Evolutionary conservation across 2,113 vertebrate genomes (phyloP), one percentile per base, ranked within the genome.

Genomic region (Hemicordylus capensis): DNA sequence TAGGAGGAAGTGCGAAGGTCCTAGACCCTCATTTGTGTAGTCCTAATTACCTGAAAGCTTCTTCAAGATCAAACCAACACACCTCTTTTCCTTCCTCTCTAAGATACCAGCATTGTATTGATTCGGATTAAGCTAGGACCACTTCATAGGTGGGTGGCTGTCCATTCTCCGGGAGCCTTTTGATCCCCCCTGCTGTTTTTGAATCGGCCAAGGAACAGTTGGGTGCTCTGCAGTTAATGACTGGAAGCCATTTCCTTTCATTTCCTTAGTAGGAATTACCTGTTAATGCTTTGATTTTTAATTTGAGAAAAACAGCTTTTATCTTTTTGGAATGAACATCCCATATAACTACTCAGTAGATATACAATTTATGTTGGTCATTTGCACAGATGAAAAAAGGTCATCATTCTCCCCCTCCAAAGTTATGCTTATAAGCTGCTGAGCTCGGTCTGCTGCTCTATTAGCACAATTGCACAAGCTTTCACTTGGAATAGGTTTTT

Each of bases 61-160:
- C 56, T 58, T 80, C 84, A 92, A 92, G 87, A 87, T 92, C 87
- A 93, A 0, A 73, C 51, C 80, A 84, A 85, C 31, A 80, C 75
- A 74, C 80, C 0, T 39, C 58, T 81, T 80, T 42, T 12, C 1
- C 19, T 31, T 39, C 15, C 19, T 20, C 19, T 46, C 64, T n/a
- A 66, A 89, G 82, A 84, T 67, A 0, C 0, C 7, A 31, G 14
- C n/a, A 37, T 1, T 51, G 26, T 64, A 24, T 66, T 39, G 76
- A 20, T 66, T 66, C 10, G 39, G n/a, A 67, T 76, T 6, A 78
- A 75, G 85, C 81, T 85, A 91, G 48, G 58, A 92, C 88, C 58
- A 83, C 46, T 89, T 93, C 61, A 37, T 51, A 17, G 67, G 88
- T 61, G 10, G 66, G 37, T 46, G 11, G 10, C 12, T 77, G 31